These are phyloP conservation scores for Stictonetta naevosa DNA, from an alignment of 2,113 vertebrate species.

Conservation along the genomic window DNA sequence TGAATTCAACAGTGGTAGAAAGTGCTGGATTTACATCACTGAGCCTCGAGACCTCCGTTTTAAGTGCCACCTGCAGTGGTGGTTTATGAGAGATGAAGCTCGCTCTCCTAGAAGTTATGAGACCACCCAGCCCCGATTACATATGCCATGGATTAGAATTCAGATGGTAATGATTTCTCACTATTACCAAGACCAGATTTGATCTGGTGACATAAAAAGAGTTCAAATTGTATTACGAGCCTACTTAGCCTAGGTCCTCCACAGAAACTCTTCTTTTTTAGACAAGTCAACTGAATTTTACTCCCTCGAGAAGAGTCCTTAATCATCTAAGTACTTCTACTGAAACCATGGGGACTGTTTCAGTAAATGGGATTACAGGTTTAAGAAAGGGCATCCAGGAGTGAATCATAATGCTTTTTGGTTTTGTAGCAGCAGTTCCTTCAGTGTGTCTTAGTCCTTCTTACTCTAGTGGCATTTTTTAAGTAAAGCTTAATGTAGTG, in stretches of 20 bases:
- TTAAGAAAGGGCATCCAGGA: background rate
- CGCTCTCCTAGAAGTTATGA: slow-evolving; percentile 42
- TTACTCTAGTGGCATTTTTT: background rate
- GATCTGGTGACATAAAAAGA: slow-evolving; percentile 13
- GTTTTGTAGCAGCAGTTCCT: slow-evolving; percentile 6
- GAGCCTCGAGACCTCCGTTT: background rate
- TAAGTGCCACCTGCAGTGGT: slow-evolving; percentile 62
- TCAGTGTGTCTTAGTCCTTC: background rate
- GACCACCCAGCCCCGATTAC: slow-evolving; percentile 50
- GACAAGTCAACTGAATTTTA: background rate
- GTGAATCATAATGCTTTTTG: background rate
- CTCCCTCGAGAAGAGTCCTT: background rate
- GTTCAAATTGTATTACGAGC: background rate
- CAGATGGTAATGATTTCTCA: slow-evolving; percentile 67
- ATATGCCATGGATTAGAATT: slow-evolving; percentile 65
- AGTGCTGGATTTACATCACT: background rate
- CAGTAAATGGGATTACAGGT: background rate
- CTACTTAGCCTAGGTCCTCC: background rate
- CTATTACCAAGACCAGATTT: slow-evolving; percentile 53
- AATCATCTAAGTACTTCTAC: background rate
- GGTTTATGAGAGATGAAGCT: slow-evolving; percentile 55
- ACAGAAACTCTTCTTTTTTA: background rate
- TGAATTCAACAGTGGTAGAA: background rate
- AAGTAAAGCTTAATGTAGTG: background rate
- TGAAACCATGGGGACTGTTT: background rate